Conservation (phyloP, 2,797 vertebrate species). For the Rhinichthys osculus region DNA sequence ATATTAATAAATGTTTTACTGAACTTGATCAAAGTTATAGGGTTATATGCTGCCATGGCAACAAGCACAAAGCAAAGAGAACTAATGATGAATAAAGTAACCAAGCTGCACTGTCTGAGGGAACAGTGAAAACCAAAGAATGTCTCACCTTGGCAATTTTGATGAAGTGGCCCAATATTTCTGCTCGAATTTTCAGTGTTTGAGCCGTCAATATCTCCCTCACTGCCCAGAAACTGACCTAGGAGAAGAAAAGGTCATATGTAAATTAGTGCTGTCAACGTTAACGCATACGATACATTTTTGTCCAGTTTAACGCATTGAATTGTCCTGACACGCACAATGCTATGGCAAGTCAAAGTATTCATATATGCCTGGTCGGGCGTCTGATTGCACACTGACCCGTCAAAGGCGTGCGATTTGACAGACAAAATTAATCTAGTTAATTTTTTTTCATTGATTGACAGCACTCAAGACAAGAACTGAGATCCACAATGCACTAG, state of each 20-base stretch:
- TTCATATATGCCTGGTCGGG: too few species aligned
- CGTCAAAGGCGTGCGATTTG: too few species aligned
- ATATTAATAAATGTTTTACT: not conserved
- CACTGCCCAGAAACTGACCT: constrained; percentile 99
- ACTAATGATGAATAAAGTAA: not conserved
- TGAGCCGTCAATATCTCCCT: constrained; percentile 95
- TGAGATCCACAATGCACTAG: not conserved
- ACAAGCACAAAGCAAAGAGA: constrained; percentile 2
- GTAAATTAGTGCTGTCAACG: not conserved
- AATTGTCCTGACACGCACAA: too few species aligned
- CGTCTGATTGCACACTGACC: too few species aligned
- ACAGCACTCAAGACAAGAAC: not conserved
- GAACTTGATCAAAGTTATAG: not conserved
- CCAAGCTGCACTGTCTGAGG: not conserved
- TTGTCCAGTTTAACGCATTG: too few species aligned
- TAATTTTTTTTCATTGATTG: too few species aligned
- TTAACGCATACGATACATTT: too few species aligned
- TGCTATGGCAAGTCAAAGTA: too few species aligned
- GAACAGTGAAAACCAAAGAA: not conserved
- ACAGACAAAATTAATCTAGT: too few species aligned
- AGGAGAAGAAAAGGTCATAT: constrained; percentile 58
- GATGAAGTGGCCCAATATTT: constrained; percentile 95
- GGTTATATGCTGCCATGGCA: constrained; percentile 11
- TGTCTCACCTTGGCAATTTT: constrained; percentile 96
- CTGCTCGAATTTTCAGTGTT: constrained; percentile 95